Conservation (phyloP, 2,888 invertebrate genomes). For the Campoplex capitator region DNA sequence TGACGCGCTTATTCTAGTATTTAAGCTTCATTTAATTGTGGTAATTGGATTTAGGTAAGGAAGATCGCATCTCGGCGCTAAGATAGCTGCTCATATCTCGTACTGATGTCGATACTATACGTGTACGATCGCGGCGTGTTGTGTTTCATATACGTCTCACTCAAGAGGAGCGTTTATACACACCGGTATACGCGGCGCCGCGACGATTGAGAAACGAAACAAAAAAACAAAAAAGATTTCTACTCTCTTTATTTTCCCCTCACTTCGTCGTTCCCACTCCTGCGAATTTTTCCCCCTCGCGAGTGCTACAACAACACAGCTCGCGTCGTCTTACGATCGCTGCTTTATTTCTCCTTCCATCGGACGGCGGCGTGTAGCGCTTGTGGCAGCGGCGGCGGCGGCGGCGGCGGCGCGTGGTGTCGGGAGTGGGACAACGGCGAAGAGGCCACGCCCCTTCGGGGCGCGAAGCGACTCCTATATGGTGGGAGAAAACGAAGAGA, state of each 20-base stretch:
- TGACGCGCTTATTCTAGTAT: not conserved
- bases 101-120: constrained; percentile 8
- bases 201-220: not conserved
- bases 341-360: constrained; percentile 7
- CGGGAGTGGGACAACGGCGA: constrained; percentile 29
- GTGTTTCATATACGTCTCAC: constrained; percentile 23
- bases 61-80: constrained; percentile 19
- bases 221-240: not conserved
- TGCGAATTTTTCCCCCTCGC: constrained; percentile 1
- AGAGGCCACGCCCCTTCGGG: constrained; percentile 57
- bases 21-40: not conserved
- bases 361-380: not conserved
- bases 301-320: not conserved
- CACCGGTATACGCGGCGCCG: not conserved
- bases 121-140: constrained; percentile 22
- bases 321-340: constrained; percentile 20
- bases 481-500: constrained; percentile 58
- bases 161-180: not conserved
- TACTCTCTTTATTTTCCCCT: not conserved
- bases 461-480: not conserved
- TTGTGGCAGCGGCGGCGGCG: constrained; percentile 8
- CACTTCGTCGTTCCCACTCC: not conserved
- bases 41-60: constrained; percentile 43
- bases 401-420: constrained; percentile 47
- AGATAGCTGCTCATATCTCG: constrained; percentile 7